phyloP scores from a whole-genome alignment of 2,113 vertebrate genomes.

The Coptodon rendalli region DNA sequence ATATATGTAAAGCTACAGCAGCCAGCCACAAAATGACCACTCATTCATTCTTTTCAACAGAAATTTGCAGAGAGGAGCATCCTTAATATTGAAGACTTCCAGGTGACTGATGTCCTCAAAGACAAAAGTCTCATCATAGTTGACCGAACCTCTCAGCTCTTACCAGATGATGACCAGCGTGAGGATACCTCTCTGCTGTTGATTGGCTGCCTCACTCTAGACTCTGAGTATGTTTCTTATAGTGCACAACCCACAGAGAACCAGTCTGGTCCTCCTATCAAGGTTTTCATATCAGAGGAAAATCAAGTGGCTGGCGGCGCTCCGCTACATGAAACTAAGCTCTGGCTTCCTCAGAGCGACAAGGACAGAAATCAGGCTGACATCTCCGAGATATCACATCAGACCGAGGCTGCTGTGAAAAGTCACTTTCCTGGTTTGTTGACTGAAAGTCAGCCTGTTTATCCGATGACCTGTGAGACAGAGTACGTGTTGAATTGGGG shows the following conservation, averaged over 20 bases:
- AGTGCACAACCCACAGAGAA: not conserved
- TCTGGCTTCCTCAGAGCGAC: not conserved
- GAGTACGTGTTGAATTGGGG: not conserved
- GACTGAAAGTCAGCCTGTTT: not conserved
- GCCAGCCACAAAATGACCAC: not conserved
- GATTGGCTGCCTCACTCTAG: not conserved
- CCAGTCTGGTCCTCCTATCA: not conserved
- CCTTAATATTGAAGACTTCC: slow-evolving; percentile 36
- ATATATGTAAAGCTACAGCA: not conserved
- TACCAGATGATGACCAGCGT: not conserved
- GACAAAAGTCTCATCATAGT: slow-evolving; percentile 8
- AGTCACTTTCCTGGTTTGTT: not conserved
- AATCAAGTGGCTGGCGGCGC: not conserved
- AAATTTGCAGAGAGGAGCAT: not conserved
- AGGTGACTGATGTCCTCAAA: not conserved
- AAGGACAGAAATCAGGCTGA: not conserved
- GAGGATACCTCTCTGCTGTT: not conserved
- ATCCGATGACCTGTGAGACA: not conserved
- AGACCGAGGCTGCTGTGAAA: not conserved
- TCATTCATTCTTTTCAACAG: not conserved
- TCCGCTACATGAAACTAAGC: fast-evolving
- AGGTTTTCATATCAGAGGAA: not conserved
- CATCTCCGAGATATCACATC: fast-evolving
- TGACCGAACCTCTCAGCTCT: not conserved
- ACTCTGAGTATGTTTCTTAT: not conserved